Conservation (phyloP, 2,797 vertebrate species). For the Channa striata region DNA sequence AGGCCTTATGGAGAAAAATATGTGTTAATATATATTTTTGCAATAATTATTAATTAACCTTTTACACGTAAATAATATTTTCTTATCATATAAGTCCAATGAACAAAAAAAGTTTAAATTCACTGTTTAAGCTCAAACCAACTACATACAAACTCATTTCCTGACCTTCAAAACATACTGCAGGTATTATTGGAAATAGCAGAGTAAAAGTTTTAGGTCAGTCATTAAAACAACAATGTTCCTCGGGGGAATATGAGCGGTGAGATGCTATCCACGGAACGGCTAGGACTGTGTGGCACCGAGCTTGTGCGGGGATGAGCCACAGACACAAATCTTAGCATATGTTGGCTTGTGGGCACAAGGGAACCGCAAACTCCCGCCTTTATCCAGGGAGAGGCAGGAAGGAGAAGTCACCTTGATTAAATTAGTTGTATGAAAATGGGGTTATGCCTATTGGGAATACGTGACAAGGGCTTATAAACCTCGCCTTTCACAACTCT, state of each 20-base stretch:
- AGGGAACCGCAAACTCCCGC: slow-evolving; percentile 69
- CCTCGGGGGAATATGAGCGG: slow-evolving; percentile 42
- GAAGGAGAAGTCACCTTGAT: slow-evolving; percentile 84
- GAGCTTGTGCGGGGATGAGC: slow-evolving; percentile 59
- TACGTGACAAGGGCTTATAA: slow-evolving; percentile 76
- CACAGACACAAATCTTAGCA: slow-evolving; percentile 75
- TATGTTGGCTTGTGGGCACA: slow-evolving; percentile 75
- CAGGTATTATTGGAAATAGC: slow-evolving; percentile 30
- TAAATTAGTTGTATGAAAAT: slow-evolving; percentile 84
- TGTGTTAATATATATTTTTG: neutral
- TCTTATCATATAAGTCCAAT: neutral
- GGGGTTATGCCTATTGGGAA: slow-evolving; percentile 81
- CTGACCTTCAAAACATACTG: slow-evolving; percentile 34
- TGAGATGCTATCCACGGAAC: slow-evolving; percentile 54
- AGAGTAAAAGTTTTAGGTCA: slow-evolving; percentile 48
- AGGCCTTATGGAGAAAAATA: neutral
- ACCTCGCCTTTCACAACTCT: slow-evolving; percentile 67
- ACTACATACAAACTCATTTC: slow-evolving; percentile 10
- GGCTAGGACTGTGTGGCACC: slow-evolving; percentile 55
- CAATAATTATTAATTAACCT: neutral
- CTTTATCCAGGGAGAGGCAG: slow-evolving; percentile 67
- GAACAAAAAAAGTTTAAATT: neutral
- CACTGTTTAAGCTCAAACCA: slow-evolving; percentile 2
- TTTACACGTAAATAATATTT: neutral
- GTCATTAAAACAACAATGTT: slow-evolving; percentile 67